phyloP scores from a whole-genome alignment of 2,888 invertebrate species.

The Rugalucina vietnamica region DNA sequence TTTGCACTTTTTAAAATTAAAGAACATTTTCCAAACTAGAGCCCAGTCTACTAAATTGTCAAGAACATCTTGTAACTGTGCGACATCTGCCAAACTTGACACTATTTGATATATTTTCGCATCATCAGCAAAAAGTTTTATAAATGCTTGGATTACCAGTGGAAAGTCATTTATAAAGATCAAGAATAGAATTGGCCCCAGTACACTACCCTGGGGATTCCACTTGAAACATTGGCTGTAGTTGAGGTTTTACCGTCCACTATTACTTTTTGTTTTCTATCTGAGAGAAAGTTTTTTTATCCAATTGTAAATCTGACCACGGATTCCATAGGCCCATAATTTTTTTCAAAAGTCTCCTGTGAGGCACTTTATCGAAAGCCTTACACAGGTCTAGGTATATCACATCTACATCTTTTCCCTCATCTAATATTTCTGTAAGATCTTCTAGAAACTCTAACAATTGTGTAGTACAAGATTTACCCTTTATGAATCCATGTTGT shows the following conservation, averaged over 20 bases:
- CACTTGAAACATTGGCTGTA: not conserved
- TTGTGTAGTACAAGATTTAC: not conserved
- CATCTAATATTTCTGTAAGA: not conserved
- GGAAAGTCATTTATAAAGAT: constrained; percentile 1
- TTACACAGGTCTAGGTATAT: not conserved
- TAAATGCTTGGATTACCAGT: not conserved
- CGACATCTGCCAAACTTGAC: not conserved
- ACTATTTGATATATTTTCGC: not conserved
- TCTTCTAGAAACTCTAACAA: not conserved
- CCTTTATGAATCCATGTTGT: not conserved
- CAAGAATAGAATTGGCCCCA: constrained; percentile 5
- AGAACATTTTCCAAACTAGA: not conserved
- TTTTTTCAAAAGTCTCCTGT: not conserved
- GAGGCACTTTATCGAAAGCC: not conserved
- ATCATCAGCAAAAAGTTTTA: constrained; percentile 28
- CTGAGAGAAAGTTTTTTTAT: not conserved
- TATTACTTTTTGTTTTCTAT: not conserved
- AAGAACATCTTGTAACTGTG: not conserved
- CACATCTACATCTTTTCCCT: not conserved
- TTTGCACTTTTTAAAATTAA: constrained; percentile 16
- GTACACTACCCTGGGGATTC: constrained; percentile 20
- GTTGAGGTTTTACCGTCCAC: not conserved
- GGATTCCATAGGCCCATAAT: not conserved
- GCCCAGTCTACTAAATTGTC: not conserved
- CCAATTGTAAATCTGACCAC: not conserved